Percentiles rank a stretch among this genome's conserved stretches.
phyloP scores from a whole-genome alignment of 1,140 invertebrate species.

The Trypoxylus dichotomus region DNA sequence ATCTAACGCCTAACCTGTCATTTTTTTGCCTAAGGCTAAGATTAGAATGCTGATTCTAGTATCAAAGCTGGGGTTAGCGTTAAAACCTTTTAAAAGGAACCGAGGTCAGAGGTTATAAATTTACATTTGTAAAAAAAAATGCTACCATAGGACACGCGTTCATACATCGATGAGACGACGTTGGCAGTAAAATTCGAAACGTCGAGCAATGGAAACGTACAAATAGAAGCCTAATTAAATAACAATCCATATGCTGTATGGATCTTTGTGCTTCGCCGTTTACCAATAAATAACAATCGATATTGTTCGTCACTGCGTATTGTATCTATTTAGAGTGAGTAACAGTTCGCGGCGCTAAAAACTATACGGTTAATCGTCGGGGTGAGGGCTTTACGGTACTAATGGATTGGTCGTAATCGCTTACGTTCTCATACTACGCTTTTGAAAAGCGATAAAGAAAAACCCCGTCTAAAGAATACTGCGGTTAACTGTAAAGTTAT shows the following conservation, averaged over 20 bases:
- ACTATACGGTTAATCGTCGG: not conserved
- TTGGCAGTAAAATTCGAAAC: not conserved
- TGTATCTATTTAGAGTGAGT: not conserved
- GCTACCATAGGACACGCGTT: too few relatives aligned
- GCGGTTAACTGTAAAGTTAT: not conserved
- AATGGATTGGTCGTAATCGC: not conserved
- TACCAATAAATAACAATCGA: not conserved
- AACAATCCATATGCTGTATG: not conserved
- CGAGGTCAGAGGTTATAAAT: not conserved
- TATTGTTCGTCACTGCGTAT: not conserved
- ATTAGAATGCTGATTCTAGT: too few relatives aligned
- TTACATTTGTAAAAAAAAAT: not conserved
- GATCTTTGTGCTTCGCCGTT: not conserved
- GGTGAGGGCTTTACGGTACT: not conserved
- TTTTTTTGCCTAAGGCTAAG: too few relatives aligned
- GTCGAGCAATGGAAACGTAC: not conserved
- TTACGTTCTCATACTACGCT: not conserved
- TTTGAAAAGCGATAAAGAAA: not conserved
- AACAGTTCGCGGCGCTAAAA: not conserved
- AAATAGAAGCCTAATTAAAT: not conserved
- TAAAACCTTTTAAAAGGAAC: not conserved
- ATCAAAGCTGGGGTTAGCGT: too few relatives aligned
- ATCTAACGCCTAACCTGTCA: too few relatives aligned
- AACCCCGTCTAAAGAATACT: not conserved
- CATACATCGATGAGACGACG: not conserved